Base-by-base conservation (phyloP, 1,140 invertebrate genomes). In the Drosophila truncata region DNA sequence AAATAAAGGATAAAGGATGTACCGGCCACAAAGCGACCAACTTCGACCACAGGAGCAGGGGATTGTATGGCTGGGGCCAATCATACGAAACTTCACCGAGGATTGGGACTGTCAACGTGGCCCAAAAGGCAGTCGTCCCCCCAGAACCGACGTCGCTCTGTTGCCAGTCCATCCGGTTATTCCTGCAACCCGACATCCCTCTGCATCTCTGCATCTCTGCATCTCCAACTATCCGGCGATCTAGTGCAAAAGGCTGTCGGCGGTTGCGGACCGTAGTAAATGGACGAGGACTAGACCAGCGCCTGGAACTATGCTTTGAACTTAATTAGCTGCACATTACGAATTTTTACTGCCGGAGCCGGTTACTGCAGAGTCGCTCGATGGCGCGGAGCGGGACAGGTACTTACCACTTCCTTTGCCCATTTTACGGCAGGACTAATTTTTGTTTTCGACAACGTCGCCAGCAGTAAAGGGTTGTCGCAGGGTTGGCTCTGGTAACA, bases 291-390 rank as follows among this genome's bases (percentile, higher is more conserved):
- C 75, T 49, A 64, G 79, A 72, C 75, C 37, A 75, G 10, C 47
- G 82, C 85, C 85, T 84, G 75, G 33, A 91, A 83, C 78, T 55
- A 77, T 85, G 86, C 85, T 90, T 90, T 90, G 85, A 90, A 90
- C 85, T 90, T 90, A 90, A 90, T 90, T 90, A 90, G 85, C 82
- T 79, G 85, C 85, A 82, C 86, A 90, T 90, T 90, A 91, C 85
- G 78, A 88, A 88, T 90, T 88, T 88, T 88, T 88, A 90, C 85
- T 88, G 85, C 57, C 69, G 74, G 57, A 60, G 60, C 74, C 66
- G 52, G 84, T 70, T 71, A 71, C 84, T 88, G 85, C 84, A 55
- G 52, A 55, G 78, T 76, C 67, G 61, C 44, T 23, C 70, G 50
- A 59, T 71, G 44, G 57, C 39, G 63, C 31, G 20, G 20, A 63